These are phyloP conservation scores for Atractosteus spatula DNA, from an alignment of 2,113 vertebrate species.

Conservation along the genomic window DNA sequence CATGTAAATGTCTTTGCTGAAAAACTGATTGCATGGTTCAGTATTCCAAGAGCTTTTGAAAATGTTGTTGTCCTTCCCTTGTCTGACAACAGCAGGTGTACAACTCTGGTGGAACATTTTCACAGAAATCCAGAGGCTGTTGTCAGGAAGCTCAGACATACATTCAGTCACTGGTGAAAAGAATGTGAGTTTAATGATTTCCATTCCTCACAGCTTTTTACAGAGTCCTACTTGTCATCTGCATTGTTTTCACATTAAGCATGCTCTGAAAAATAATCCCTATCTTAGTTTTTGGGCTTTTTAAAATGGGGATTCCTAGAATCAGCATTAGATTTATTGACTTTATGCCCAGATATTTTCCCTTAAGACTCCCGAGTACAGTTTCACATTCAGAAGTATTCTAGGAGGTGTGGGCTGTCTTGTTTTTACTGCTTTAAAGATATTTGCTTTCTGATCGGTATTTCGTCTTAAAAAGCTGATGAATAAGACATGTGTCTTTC, in stretches of 20 bases:
- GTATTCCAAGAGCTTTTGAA: slow-evolving; percentile 5
- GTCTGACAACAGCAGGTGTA: slow-evolving; percentile 22
- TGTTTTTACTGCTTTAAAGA: slow-evolving; percentile 1
- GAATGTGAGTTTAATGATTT: slow-evolving; percentile 15
- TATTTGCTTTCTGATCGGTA: background rate
- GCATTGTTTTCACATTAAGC: slow-evolving; percentile 5
- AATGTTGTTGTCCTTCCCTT: slow-evolving; percentile 11
- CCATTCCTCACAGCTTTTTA: slow-evolving; percentile 15
- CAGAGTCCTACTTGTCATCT: slow-evolving; percentile 11
- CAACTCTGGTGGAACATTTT: slow-evolving; percentile 20
- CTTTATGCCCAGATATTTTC: slow-evolving; percentile 3
- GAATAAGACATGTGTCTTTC: no score
- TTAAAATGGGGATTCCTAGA: slow-evolving; percentile 8
- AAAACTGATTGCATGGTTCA: background rate
- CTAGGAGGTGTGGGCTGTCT: background rate
- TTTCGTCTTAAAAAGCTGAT: background rate
- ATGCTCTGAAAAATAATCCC: slow-evolving; percentile 7
- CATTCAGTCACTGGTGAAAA: slow-evolving; percentile 14
- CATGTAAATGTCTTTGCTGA: background rate
- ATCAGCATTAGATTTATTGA: slow-evolving; percentile 3
- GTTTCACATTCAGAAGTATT: background rate
- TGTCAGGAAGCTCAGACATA: slow-evolving; percentile 20
- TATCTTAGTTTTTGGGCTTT: slow-evolving; percentile 4
- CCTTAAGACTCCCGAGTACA: slow-evolving; percentile 7
- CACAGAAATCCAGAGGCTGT: slow-evolving; percentile 13